Base-by-base conservation (phyloP, 2,797 vertebrate species). In the Staurois parvus region DNA sequence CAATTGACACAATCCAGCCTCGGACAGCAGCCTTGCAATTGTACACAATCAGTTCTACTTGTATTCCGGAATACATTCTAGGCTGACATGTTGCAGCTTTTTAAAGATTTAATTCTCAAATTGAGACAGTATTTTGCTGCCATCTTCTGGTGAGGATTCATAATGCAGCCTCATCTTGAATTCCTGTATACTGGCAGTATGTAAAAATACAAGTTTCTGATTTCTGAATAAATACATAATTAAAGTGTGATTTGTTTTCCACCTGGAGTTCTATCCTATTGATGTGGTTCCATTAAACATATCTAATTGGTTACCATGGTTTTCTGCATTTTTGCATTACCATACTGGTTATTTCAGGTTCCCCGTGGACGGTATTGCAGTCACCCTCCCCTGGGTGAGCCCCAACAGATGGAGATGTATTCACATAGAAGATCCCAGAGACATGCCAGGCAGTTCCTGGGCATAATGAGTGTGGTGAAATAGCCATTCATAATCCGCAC, bases 401-500 rank as follows among this genome's bases (percentile, higher is more conserved):
- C 56, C 37, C 30, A 26, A 45, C 56, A 32, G 59, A 56, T 82
- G 48, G 32, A 21, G 3, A 62, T 28, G 79, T 40, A 21, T 5
- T 48, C 26, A 1, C 48, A 72, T 4, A 1, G 28, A 30, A 29
- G 72, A 37, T 56, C 75, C 26, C 37, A 5, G 59, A 37, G 62
- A 68, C 17, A 62, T 52, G 72, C 68, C 6, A 13, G 19, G 37
- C 15, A 21, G 37, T 66, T 6, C 48, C 45, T 69, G 26, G 9
- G 74, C 48, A 32, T 32, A 68, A 40, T 29, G 15, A 17, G 13
- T 3, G 56, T 32, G 11, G 67, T 78, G 5, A 69, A 69, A 66
- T 37, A 5, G 26, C 17, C 19, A 48, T 11, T 24, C 15, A 24
- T 85, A 85, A 85, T 85, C 72, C 64, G 2, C 72, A 79, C 76